Conservation (phyloP, 2,113 vertebrate genomes). For the Alethe castanea region DNA sequence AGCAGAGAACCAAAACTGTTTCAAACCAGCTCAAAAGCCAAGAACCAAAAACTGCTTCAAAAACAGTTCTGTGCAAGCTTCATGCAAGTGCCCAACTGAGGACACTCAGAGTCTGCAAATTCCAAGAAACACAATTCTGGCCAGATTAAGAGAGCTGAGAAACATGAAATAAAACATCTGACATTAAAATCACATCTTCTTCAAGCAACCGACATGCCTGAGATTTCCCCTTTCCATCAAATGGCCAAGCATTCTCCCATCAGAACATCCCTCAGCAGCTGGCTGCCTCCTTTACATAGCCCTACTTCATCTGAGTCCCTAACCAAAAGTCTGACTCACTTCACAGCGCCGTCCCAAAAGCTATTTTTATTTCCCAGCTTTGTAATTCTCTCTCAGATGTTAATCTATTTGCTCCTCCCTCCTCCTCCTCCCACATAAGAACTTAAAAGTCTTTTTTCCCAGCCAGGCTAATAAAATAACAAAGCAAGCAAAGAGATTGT, state of each 20-base stretch:
- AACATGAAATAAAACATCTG: background rate
- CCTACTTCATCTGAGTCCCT: background rate
- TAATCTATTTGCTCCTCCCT: background rate
- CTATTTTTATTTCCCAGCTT: background rate
- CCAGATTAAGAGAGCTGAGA: background rate
- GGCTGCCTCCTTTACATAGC: background rate
- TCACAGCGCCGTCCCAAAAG: background rate
- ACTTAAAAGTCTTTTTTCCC: background rate
- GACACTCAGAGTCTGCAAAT: background rate
- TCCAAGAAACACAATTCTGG: background rate
- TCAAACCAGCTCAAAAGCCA: background rate
- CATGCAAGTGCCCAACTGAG: background rate
- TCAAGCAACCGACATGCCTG: background rate
- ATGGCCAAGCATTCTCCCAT: background rate
- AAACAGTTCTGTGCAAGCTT: background rate
- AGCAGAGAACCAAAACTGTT: background rate
- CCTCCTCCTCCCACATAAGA: background rate
- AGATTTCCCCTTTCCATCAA: background rate
- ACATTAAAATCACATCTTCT: background rate
- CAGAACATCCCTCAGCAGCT: background rate
- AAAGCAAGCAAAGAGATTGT: background rate
- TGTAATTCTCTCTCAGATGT: background rate
- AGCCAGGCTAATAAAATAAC: background rate
- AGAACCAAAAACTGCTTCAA: background rate
- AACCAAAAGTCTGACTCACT: background rate